Base-by-base conservation (phyloP, 2,113 vertebrate genomes). In the Python bivittatus region DNA sequence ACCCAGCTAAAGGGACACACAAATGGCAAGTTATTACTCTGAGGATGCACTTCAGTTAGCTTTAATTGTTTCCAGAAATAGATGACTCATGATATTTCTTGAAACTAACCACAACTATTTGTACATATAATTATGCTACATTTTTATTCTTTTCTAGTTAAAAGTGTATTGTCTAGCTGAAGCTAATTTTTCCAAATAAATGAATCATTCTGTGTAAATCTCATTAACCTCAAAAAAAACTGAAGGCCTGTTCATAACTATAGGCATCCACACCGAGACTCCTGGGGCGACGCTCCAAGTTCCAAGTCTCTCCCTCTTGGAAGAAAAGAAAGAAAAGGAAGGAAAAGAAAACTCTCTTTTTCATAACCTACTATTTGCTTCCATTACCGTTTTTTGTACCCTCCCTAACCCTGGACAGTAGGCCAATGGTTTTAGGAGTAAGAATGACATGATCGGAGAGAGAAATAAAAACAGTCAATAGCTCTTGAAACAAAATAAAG, bases 31-130 rank as follows among this genome's bases (percentile, higher is more conserved):
- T 91, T 72, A 94, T 91, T 93, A 92, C 94, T 94, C 88, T 44
- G 92, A 94, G 0, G 0, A 44, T 91, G 91, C 93, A 58, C 27
- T 92, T 94, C 84, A 92, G 91, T 42, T 88, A 92, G 72, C 27
- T 88, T 95, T 93, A 90, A 94, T 93, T 94, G 42, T 91, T 96
- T 95, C 54, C 91, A 95, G 93, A 96, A 20, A 94, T 88, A 52
- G 96, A 95, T 48, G 22, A 1, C 53, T 88, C 72, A 27, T 27
- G 90, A 54, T 94, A 91, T 90, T 56, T 15, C 83, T 86, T 90
- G 86, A 88, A 88, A 92, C 87, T 42, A 93, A 94, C 53, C 92
- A 93, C 22, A 93, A 91, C 29, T 91, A 4, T 93, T 93, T 53
- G 54, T 93, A 95, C 93, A 84, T 29, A 61, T 57, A 13, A 58